phyloP scores from a whole-genome alignment of 2,888 invertebrate species.

The Aphodius sticticus region DNA sequence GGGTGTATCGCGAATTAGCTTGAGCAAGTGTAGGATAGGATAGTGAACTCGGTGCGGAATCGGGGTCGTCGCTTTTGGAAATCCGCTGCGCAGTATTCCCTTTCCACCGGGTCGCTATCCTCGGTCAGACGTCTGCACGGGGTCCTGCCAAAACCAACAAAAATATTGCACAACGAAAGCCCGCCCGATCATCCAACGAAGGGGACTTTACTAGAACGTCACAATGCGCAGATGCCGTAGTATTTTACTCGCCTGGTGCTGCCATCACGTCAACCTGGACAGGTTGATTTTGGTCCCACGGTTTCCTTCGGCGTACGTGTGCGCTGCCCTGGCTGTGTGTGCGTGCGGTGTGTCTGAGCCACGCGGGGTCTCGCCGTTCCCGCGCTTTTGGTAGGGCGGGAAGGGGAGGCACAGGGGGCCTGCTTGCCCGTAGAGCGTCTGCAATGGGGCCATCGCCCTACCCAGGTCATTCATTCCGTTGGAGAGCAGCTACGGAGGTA shows the following conservation, averaged over 20 bases:
- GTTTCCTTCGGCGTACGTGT: neutral
- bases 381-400: neutral
- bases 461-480: slow-evolving; percentile 55
- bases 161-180: slow-evolving; percentile 4
- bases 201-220: slow-evolving; percentile 4
- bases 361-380: neutral
- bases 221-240: slow-evolving; percentile 4
- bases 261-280: slow-evolving; percentile 4
- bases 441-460: slow-evolving; percentile 51
- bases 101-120: neutral
- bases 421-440: neutral
- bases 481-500: slow-evolving; percentile 4
- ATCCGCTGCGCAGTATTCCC: neutral
- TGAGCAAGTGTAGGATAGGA: neutral
- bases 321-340: neutral
- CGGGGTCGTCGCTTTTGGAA: slow-evolving; percentile 4
- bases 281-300: neutral
- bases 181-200: neutral
- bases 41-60: slow-evolving; percentile 4
- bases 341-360: neutral
- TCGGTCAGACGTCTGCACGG: neutral
- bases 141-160: slow-evolving; percentile 4
- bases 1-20: neutral
- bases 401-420: neutral
- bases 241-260: neutral